Base-by-base conservation (phyloP, 2,888 invertebrate genomes). In the Tenthredo amoena region DNA sequence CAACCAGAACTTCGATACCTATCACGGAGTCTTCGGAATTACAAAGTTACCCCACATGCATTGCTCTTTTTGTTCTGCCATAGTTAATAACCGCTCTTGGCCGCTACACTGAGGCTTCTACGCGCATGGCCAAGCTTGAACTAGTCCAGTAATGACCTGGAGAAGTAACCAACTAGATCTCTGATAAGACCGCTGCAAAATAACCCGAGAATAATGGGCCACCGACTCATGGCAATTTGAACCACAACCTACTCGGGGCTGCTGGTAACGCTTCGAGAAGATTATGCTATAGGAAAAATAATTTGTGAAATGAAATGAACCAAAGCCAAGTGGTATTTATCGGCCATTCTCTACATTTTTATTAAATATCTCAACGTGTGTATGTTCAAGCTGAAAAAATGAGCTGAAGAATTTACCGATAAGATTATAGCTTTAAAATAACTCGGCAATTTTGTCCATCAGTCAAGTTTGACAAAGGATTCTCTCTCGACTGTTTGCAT, bases 111-210 rank as follows among this genome's bases (percentile, higher is more conserved):
- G 34, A 47, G 5, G 9, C 26, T 81, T 18, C 37, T 40, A 40
- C 40, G 58, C 81, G 62, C 81, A 81, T 40, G 81, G 37, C n/a
- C 26, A 12, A 21, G n/a, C 37, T 81, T 50, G 40, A 77, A 50
- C 58, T 40, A 58, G 81, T 62, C 81, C 62, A 81, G 58, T 81
- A 58, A 81, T 81, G 37, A 62, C 81, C 37, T 37, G 62, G 62
- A 62, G 81, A 62, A 81, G 40, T 81, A 62, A 62, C 81, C 81
- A 58, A 37, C 50, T 62, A 81, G 81, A 81, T 81, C 37, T 21
- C 15, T 62, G 81, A 81, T 81, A 81, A 81, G 81, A 62, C 81
- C 26, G 62, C 62, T 40, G 81, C 81, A 40, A 81, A 81, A 81
- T 81, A 81, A 62, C 58, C 81, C 34, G 15, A 40, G 81, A 62